Base-by-base conservation (phyloP, 1,140 invertebrate species). In the Hycleus cichorii region DNA sequence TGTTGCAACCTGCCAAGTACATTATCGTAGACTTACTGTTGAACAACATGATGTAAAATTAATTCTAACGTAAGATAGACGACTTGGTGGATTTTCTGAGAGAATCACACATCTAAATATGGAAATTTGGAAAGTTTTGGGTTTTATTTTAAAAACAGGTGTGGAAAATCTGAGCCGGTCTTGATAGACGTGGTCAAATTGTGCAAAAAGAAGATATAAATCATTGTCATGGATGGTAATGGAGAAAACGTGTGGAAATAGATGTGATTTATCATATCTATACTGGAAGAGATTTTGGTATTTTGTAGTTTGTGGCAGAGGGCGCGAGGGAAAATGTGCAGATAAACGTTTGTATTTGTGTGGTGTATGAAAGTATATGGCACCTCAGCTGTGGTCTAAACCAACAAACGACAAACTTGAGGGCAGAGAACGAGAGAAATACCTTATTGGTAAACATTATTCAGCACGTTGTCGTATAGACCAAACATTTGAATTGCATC, bases 211-310 rank as follows among this genome's bases (percentile, higher is more conserved):
- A 50, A 45, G 47, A 38, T 49, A 57, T 57, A 57, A 49, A 57
- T 57, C 56, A 57, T 43, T 57, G 56, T 57, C 56, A 32, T 40
- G 32, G 47, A 49, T 57, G 43, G 56, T 57, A 57, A 57, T 57
- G 56, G 56, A 57, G 26, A 42, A 47, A 57, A 57, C 56, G 56
- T 57, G 56, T 57, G 48, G 48, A 57, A 57, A 49, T 57, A 57
- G 56, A 50, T 57, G 56, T 57, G 56, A 57, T 57, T 57, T 57
- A 57, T 57, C 56, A 57, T 57, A 57, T 57, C 56, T 57, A 57
- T 57, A 57, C 1, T 4, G 7, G 32, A 1, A 7, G 32, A 32
- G 32, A 32, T 32, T 32, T 32, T 32, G 32, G 4, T 32, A 7
- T 32, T 4, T 32, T 32, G 32, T 32, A 32, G 32, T 32, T 57